Evolutionary conservation across 2,113 vertebrate species (phyloP), one percentile per base, ranked within the genome.

Genomic region (Amphiprion percula): DNA sequence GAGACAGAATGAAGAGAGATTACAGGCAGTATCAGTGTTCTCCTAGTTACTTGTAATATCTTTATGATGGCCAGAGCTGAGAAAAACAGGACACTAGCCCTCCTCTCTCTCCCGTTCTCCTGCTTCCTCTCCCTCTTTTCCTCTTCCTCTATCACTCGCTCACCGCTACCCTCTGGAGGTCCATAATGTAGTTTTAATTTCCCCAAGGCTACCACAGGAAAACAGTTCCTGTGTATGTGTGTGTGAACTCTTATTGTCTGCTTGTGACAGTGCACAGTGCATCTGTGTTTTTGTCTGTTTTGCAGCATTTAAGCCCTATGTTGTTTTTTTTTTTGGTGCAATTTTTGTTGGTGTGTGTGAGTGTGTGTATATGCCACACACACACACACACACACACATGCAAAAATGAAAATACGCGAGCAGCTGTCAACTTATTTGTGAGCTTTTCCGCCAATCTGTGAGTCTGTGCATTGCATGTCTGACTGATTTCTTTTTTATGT

Each of bases 121-220:
- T 68, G 61, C 65, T 72, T 65, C 77, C 72, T 64, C 26, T 77
- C 77, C 74, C 68, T 90, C 64, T 80, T 66, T 80, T 67, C 79
- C 86, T 79, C 54, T 90, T 76, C 79, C 79, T 85, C 81, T 66
- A 69, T 92, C 87, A 72, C 90, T 87, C 92, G 90, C 83, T 87
- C 85, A 80, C 88, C 68, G 72, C 78, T 86, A 88, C 90, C 91
- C 94, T 90, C 94, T 92, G 81, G 94, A 94, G 94, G 91, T 94
- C 93, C 92, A 93, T 95, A 94, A 94, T 95, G 93, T 94, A 93
- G 93, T 94, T 95, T 95, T 95, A 94, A 95, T 95, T 95, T 95
- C 94, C 94, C 94, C 86, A 93, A 93, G 94, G 94, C 91, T 87
- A 77, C 79, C 85, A 88, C 93, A 94, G 93, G 93, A 95, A 95